A percentile compares a stretch with the other conserved stretches of the same genome.
Evolutionary conservation across 2,888 invertebrate species (phyloP).

Genomic region (Sinhomidia bicolor): DNA sequence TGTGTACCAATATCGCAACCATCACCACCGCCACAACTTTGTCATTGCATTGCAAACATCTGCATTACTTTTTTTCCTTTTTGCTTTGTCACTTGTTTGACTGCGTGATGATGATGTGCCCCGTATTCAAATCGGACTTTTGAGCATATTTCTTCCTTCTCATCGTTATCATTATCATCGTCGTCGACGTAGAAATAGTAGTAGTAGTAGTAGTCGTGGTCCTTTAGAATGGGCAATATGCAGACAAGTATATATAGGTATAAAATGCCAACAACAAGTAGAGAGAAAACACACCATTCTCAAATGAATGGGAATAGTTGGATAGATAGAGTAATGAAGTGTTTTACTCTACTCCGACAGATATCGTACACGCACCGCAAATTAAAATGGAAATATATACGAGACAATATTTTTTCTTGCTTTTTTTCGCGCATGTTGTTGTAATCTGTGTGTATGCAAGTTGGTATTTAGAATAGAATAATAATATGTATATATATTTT

Average conservation of each 20-base stretch:
- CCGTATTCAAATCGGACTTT: conserved; percentile 57
- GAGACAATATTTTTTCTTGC: neutral
- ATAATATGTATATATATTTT: conserved; percentile 9
- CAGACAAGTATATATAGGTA: neutral
- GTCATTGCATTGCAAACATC: conserved; percentile 60
- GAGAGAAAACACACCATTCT: neutral
- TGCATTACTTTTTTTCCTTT: conserved; percentile 39
- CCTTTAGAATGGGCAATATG: neutral
- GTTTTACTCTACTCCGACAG: conserved; percentile 31
- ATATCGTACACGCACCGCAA: conserved; percentile 44
- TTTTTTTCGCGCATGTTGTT: neutral
- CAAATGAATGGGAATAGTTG: conserved; percentile 29
- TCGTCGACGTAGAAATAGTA: neutral
- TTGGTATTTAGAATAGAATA: neutral
- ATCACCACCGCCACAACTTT: neutral
- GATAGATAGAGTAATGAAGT: conserved; percentile 40
- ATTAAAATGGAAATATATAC: conserved; percentile 30
- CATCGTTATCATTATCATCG: conserved; percentile 12
- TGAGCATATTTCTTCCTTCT: conserved; percentile 50
- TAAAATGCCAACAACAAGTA: conserved; percentile 6
- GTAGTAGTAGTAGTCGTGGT: neutral
- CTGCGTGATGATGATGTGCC: conserved; percentile 48
- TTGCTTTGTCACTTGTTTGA: conserved; percentile 54
- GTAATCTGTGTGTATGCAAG: neutral
- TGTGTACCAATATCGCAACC: too few species aligned